phyloP scores from a whole-genome alignment of 2,797 vertebrate species.

The Epinephelus malabaricus region DNA sequence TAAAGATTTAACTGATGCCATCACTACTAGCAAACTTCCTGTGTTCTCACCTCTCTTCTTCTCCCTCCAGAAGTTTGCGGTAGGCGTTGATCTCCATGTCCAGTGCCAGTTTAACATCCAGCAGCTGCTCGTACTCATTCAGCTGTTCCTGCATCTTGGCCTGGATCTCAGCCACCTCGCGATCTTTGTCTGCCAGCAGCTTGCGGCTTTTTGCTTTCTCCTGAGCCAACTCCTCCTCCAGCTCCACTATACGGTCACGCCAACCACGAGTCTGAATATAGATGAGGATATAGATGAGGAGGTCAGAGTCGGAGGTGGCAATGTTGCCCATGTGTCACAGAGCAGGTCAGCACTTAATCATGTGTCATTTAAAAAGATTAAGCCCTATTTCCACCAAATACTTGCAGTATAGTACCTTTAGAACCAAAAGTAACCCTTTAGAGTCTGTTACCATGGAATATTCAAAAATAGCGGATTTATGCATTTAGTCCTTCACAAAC shows the following conservation, averaged over 20 bases:
- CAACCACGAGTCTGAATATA: constrained; percentile 86
- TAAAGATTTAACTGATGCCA: neutral
- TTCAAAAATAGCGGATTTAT: no score
- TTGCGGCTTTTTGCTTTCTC: constrained; percentile 87
- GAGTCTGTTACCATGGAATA: no score
- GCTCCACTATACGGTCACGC: constrained; percentile 89
- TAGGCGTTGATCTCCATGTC: constrained; percentile 97
- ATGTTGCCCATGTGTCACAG: neutral
- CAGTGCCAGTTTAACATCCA: constrained; percentile 94
- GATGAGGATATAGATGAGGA: neutral
- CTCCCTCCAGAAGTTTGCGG: constrained; percentile 92
- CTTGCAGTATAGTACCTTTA: no score
- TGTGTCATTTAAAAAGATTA: no score
- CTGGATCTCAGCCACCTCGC: constrained; percentile 87
- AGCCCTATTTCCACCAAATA: no score
- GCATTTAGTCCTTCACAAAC: no score
- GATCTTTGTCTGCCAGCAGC: constrained; percentile 88
- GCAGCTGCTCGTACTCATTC: constrained; percentile 90
- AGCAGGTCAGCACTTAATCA: no score
- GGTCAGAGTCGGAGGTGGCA: neutral
- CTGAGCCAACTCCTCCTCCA: constrained; percentile 87
- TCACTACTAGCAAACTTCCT: neutral
- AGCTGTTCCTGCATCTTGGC: constrained; percentile 91
- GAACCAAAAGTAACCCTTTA: no score
- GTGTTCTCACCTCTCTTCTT: constrained; percentile 91